Base-by-base conservation (phyloP, 2,888 invertebrate genomes). In the Craniophora ligustri region DNA sequence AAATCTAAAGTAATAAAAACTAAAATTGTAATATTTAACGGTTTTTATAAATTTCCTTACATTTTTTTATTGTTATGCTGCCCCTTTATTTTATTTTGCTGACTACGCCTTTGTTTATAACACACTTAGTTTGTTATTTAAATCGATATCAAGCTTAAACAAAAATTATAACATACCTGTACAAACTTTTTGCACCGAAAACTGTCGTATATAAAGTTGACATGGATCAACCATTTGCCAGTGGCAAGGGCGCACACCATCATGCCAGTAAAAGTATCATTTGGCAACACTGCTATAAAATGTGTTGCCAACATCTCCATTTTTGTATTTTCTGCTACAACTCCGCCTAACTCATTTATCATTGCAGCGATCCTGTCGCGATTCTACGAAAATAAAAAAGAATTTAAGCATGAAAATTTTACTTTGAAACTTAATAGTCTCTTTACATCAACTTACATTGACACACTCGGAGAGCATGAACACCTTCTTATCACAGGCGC, bases 261-360 rank as follows among this genome's bases (percentile, higher is more conserved):
- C 93, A 93, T 93, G 2, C 92, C 93, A 0, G 92, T 88, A 59
- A 84, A 89, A 0, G 92, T 91, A 63, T 93, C 93, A 8, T 84
- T 80, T 1, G 93, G 92, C 74, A 93, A 72, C 71, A 87, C 81
- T 8, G 91, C 84, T 60, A 93, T 81, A 65, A 90, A 92, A 69
- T 93, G 93, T 21, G 92, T 91, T 31, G 93, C 89, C 76, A 92
- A 67, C 93, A 93, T 93, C 62, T 93, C 93, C 92, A 92, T 92
- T 71, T 92, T 92, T 0, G 92, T 93, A 63, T 91, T 93, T 68
- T 92, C 92, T 0, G 92, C 92, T 0, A 93, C 91, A 10, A 92
- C 92, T 6, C 92, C 92, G 1, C 92, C 92, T 14, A 93, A 68
- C 64, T 92, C 92, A 45, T 82, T 87, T 36, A 93, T 86, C 92